Evolutionary conservation across 1,140 invertebrate genomes (phyloP).

Genomic region (Stegodyphus dumicola): DNA sequence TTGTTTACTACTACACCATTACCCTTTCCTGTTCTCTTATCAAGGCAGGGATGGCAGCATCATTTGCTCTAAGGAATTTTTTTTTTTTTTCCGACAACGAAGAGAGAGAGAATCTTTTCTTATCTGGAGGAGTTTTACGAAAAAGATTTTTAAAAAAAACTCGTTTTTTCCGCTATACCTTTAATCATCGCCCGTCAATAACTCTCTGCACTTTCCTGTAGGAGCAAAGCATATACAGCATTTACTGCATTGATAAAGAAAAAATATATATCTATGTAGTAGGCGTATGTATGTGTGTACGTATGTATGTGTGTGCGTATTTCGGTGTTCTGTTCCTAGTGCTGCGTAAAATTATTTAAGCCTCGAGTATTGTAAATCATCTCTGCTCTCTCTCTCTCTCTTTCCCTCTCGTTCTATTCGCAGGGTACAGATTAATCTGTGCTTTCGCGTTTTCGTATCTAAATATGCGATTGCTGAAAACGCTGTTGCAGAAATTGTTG

Average conservation of each 20-base stretch:
- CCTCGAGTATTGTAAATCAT: constrained; percentile 55
- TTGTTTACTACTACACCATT: constrained; percentile 57
- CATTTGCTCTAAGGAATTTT: constrained; percentile 36
- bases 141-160: constrained; percentile 9
- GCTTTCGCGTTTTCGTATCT: constrained; percentile 21
- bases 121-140: constrained; percentile 29
- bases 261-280: background rate
- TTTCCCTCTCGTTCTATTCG: constrained; percentile 14
- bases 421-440: constrained; percentile 50
- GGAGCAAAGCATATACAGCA: background rate
- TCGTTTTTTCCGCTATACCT: constrained; percentile 45
- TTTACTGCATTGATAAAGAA: constrained; percentile 45
- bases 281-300: background rate
- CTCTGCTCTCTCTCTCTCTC: constrained; percentile 13
- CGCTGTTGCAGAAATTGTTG: constrained; percentile 11
- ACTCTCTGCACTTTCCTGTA: constrained; percentile 49
- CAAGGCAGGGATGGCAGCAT: constrained; percentile 17
- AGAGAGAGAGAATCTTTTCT: constrained; percentile 48
- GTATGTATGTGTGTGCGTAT: constrained; percentile 1
- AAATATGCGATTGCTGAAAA: constrained; percentile 47
- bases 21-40: constrained; percentile 44
- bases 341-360: constrained; percentile 57
- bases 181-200: constrained; percentile 58
- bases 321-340: background rate
- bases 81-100: constrained; percentile 18